A percentile compares a stretch with the other conserved stretches of the same genome.
These are phyloP conservation scores for Actinernus sp. DNA, from an alignment of 92 coral and sea anemone genomes.

Conservation along the genomic window DNA sequence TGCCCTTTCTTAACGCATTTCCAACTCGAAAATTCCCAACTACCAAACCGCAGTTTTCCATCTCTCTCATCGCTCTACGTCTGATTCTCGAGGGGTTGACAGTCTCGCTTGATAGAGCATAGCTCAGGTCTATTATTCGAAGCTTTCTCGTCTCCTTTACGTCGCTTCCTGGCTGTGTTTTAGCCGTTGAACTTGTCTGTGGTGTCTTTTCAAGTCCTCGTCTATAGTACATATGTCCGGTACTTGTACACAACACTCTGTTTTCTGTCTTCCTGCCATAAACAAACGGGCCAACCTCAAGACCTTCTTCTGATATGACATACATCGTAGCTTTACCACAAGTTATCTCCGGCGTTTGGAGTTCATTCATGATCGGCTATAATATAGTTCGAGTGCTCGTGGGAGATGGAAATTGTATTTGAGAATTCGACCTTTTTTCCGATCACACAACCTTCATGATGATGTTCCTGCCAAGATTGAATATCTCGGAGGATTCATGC, in stretches of 20 bases:
- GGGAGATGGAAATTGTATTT: no score
- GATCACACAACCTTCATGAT: no score
- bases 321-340: slow-evolving; percentile 75
- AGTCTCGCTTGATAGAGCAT: slow-evolving; percentile 3
- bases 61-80: not conserved
- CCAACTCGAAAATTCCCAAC: slow-evolving; percentile 6
- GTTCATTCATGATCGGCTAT: slow-evolving; percentile 3
- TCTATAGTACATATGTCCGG: slow-evolving; percentile 9
- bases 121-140: slow-evolving; percentile 20
- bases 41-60: not conserved
- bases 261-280: slow-evolving; percentile 26
- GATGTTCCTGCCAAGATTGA: no score
- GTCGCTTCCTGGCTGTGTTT: not conserved
- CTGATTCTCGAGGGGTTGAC: not conserved
- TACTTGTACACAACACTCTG: slow-evolving; percentile 28
- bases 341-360: not conserved
- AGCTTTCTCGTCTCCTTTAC: slow-evolving; percentile 3
- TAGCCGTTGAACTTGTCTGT: not conserved
- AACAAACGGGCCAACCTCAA: slow-evolving; percentile 50
- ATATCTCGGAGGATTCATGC: no score
- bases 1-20: not conserved
- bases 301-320: slow-evolving; percentile 70
- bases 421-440: no score
- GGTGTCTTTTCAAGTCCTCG: not conserved
- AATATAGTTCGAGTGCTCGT: no score